Base-by-base conservation (phyloP, 2,888 invertebrate genomes). In the Drosophila meridiana region DNA sequence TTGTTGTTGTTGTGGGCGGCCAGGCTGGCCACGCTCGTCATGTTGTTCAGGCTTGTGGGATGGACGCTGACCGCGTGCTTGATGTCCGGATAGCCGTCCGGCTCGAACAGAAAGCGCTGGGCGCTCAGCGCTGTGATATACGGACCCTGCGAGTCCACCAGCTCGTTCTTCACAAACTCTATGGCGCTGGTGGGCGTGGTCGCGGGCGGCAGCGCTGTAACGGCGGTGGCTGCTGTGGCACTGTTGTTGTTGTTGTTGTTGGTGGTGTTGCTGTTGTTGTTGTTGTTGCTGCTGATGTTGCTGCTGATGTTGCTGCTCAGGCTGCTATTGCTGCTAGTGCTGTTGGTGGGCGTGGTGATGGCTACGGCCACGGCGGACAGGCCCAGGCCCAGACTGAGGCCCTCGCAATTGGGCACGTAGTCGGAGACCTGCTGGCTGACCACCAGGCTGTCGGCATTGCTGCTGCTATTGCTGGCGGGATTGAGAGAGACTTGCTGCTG, bases 81-180 rank as follows among this genome's bases (percentile, higher is more conserved):
- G 57, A 91, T 91, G 55, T 93, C 93, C 32, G 92, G 90, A 62
- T 88, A 92, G 36, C 87, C 91, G 47, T 93, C 93, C 30, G 86
- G 90, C 82, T 93, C 93, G 75, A 93, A 93, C 32, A 93, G 85
- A 72, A 93, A 93, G 11, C 93, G 90, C 76, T 93, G 92, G n/a
- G 93, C 93, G 69, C 93, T 93, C 64, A 93, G 85, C 40, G 92
- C 93, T 6, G 93, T 93, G 55, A 93, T 93, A 55, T 93, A 93
- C 28, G 93, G 93, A 65, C 93, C 93, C 76, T 92, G 92, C 14
- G 93, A 91, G 73, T 93, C 93, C 55, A 92, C 92, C 47, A 93
- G 82, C 73, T 93, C 93, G 60, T 92, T 93, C 71, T 93, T 93
- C 0, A 93, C 92, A 69, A 93, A 93, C 63, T 93, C 93, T 34